These are phyloP conservation scores for Andrena minutula DNA, from an alignment of 2,888 invertebrate species.

Conservation along the genomic window DNA sequence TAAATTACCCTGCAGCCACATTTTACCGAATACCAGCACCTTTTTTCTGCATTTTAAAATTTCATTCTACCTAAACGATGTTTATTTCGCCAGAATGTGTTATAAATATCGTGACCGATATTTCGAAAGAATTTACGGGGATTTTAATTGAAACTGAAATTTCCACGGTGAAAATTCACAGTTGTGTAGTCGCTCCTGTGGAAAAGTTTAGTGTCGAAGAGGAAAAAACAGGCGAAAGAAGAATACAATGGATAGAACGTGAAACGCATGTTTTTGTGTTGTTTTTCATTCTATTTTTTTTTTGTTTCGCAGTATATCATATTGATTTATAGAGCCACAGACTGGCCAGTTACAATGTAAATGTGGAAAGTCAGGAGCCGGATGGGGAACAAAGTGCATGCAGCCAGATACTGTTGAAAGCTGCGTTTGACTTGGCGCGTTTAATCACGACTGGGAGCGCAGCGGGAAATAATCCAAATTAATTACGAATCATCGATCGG, in stretches of 20 bases:
- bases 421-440: conserved; percentile 32
- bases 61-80: neutral
- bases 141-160: neutral
- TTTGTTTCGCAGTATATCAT: conserved; percentile 5
- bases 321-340: conserved; percentile 43
- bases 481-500: conserved; percentile 39
- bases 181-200: neutral
- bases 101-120: neutral
- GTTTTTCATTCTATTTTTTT: neutral
- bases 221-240: neutral
- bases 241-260: neutral
- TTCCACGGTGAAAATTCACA: conserved; percentile 20
- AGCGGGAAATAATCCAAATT: conserved; percentile 39
- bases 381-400: conserved; percentile 15
- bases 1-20: neutral
- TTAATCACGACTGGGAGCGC: conserved; percentile 27
- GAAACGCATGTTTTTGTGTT: neutral
- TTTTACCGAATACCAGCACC: neutral
- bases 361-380: conserved; percentile 15
- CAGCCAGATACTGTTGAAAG: conserved; percentile 18
- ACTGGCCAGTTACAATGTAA: neutral
- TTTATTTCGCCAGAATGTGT: neutral
- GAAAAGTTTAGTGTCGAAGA: conserved; percentile 1
- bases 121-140: neutral
- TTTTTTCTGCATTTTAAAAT: neutral